Percentiles rank a stretch among this genome's conserved stretches.
Conservation (phyloP, 2,797 vertebrate genomes). For the Acanthurus leucopareius region DNA sequence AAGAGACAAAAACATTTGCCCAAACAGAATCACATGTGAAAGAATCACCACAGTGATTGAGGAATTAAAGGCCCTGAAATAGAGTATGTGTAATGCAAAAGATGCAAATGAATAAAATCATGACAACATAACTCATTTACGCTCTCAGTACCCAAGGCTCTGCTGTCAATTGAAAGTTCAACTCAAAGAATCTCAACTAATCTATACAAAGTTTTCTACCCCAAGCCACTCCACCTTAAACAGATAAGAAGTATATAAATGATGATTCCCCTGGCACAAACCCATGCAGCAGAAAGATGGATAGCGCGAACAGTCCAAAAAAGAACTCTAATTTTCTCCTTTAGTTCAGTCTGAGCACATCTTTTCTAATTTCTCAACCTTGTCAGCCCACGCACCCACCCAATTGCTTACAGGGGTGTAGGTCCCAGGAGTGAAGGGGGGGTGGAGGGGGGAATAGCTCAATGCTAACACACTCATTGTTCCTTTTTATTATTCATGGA, state of each 20-base stretch:
- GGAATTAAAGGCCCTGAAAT: too few relatives aligned
- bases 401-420: conserved; percentile 50
- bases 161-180: not conserved
- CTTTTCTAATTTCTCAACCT: conserved; percentile 53
- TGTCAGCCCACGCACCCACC: conserved; percentile 42
- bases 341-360: conserved; percentile 39
- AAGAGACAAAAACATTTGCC: conserved; percentile 2
- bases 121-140: not conserved
- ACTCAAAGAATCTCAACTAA: conserved; percentile 25
- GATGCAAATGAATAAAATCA: not conserved
- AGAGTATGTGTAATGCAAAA: not conserved
- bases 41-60: not conserved
- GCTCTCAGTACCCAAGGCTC: not conserved
- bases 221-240: conserved; percentile 46
- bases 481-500: conserved; percentile 80
- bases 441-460: conserved; percentile 33
- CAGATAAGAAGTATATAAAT: conserved; percentile 62
- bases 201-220: conserved; percentile 36
- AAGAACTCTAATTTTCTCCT: conserved; percentile 48
- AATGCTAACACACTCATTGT: conserved; percentile 71
- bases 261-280: conserved; percentile 51
- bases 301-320: conserved; percentile 20
- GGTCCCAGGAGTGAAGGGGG: conserved; percentile 36
- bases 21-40: not conserved
- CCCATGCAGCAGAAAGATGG: conserved; percentile 45